These are phyloP conservation scores for Chiroxiphia lanceolata DNA, from an alignment of 2,797 vertebrate genomes.

Conservation along the genomic window DNA sequence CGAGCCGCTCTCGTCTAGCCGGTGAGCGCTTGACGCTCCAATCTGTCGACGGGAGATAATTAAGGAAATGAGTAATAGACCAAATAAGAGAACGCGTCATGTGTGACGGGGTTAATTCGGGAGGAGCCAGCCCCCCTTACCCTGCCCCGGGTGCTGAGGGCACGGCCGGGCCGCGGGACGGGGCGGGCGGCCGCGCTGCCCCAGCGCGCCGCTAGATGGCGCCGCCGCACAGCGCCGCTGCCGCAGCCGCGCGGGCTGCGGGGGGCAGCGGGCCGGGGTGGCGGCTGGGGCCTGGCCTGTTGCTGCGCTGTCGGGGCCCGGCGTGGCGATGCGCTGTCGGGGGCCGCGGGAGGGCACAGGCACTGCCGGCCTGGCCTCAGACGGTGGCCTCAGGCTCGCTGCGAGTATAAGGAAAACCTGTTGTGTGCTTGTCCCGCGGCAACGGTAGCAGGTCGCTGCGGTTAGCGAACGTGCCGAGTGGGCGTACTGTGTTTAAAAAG, in stretches of 20 bases:
- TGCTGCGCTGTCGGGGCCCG: not conserved
- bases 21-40: not conserved
- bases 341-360: not conserved
- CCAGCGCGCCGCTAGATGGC: not conserved
- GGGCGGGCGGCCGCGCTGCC: not conserved
- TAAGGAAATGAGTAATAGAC: not conserved
- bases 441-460: not conserved
- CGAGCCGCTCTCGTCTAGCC: not conserved
- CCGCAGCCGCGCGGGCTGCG: no score
- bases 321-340: not conserved
- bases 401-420: fast-evolving
- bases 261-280: not conserved
- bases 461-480: not conserved
- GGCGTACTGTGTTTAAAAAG: not conserved
- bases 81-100: not conserved
- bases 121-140: not conserved
- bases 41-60: not conserved
- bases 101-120: not conserved
- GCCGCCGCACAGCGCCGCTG: not conserved
- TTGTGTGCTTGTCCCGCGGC: not conserved
- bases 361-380: not conserved
- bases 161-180: not conserved
- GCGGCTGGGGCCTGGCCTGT: not conserved
- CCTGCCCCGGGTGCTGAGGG: not conserved
- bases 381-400: not conserved